phyloP scores from a whole-genome alignment of 1,140 invertebrate species.

The Nasonia giraulti region DNA sequence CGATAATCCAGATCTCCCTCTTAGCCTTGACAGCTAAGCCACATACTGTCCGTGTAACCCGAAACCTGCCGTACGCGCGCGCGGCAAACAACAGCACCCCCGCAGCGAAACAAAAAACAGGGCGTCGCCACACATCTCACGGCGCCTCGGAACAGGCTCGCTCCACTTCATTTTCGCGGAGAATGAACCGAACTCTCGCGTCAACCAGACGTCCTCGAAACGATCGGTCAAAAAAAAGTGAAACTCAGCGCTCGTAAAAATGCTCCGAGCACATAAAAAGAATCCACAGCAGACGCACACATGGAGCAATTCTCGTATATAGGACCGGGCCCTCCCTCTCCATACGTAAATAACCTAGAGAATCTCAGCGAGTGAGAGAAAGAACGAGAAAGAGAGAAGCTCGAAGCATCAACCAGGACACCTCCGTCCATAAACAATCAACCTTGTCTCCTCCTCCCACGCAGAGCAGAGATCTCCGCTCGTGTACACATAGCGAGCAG shows the following conservation, averaged over 20 bases:
- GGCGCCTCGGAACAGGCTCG: too few relatives aligned
- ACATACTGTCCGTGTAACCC: not conserved
- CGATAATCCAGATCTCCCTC: not conserved
- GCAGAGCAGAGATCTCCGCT: not conserved
- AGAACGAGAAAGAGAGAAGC: not conserved
- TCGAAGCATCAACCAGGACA: conserved; percentile 10
- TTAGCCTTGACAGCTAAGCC: not conserved
- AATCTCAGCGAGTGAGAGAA: not conserved
- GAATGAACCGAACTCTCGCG: too few relatives aligned
- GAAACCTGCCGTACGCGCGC: not conserved
- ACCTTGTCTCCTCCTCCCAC: not conserved
- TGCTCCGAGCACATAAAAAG: not conserved
- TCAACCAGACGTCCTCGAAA: not conserved
- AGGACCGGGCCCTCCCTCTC: not conserved
- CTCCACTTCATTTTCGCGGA: too few relatives aligned
- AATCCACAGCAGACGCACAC: not conserved
- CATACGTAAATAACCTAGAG: not conserved
- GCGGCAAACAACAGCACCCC: conserved; percentile 8
- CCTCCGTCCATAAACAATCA: conserved; percentile 21
- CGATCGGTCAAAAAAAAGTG: not conserved
- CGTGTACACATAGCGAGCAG: not conserved
- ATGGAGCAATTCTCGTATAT: too few relatives aligned
- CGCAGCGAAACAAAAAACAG: conserved; percentile 23
- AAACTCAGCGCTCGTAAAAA: not conserved
- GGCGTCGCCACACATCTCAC: conserved; percentile 7